Conservation (phyloP, 2,888 invertebrate species). For the Tetramorium bicarinatum region DNA sequence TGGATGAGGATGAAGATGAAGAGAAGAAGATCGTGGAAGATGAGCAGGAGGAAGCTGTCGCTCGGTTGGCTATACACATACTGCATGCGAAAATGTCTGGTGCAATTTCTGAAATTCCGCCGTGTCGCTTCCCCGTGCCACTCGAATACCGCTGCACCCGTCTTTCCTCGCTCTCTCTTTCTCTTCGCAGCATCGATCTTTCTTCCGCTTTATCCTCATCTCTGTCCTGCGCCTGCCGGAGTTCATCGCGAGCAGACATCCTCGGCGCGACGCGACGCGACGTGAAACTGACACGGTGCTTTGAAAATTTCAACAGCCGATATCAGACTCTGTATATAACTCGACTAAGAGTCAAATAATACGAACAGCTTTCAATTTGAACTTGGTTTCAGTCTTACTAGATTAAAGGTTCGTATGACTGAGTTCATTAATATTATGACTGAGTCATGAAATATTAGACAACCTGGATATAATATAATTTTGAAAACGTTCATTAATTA, state of each 20-base stretch:
- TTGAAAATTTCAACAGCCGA: constrained; percentile 63
- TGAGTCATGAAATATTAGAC: background rate
- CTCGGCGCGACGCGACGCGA: constrained; percentile 63
- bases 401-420: background rate
- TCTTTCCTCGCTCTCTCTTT: constrained; percentile 34
- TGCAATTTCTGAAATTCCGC: constrained; percentile 78
- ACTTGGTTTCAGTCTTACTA: background rate
- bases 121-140: constrained; percentile 72
- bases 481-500: background rate
- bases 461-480: background rate
- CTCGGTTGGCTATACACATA: constrained; percentile 54
- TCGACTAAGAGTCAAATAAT: constrained; percentile 1
- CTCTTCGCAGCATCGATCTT: constrained; percentile 48
- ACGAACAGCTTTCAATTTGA: constrained; percentile 23
- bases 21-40: constrained; percentile 49
- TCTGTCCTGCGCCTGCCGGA: constrained; percentile 14
- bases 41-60: constrained; percentile 43
- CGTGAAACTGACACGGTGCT: constrained; percentile 61
- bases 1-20: constrained; percentile 22
- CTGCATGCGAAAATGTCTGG: constrained; percentile 57
- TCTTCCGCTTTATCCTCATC: constrained; percentile 56
- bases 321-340: constrained; percentile 44
- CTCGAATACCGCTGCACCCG: constrained; percentile 39
- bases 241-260: constrained; percentile 57
- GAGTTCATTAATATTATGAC: background rate